Base-by-base conservation (phyloP, 2,888 invertebrate species). In the Melanotus villosus region DNA sequence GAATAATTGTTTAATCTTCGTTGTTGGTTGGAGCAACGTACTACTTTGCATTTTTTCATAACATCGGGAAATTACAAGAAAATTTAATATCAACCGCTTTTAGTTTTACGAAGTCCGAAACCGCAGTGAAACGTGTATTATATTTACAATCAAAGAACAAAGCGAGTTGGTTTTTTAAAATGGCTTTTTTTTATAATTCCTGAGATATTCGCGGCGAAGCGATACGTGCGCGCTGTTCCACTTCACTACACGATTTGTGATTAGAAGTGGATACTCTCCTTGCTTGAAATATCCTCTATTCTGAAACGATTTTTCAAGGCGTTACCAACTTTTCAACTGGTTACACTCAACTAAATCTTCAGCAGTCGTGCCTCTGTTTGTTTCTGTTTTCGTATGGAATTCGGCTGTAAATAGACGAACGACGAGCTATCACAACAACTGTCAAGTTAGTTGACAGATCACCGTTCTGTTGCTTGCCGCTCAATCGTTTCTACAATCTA, bases 81-180 rank as follows among this genome's bases (percentile, higher is more conserved):
- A 70, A 57, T 70, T 62, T 63, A 67, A 70, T 63, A 70, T 62
- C 66, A 38, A 70, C 54, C 56, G 65, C 67, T 58, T 57, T 65
- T 58, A 65, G 65, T 68, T 68, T 65, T 66, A 69, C 65, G 54
- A 56, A 76, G 58, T 72, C 68, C 58, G 65, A 74, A 78, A 81
- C 81, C 81, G 75, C 81, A 80, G 73, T 73, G 76, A 76, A 76
- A 80, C 81, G 80, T 81, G 81, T 75, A 80, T 79, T 77, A 78
- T 79, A 79, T 76, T 79, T 79, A 80, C 77, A 78, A 80, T 80
- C 67, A 67, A 73, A 75, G 73, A 73, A 74, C 78, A 73, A 80
- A 75, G 77, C 74, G 70, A 75, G 73, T 70, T 70, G 70, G 70
- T 75, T 77, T 76, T 75, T 78, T 75, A 75, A 60, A 69, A 65